A percentile compares a stretch with the other conserved stretches of the same genome.
Conservation (phyloP, 2,113 vertebrate species). For the Gobio gobio region DNA sequence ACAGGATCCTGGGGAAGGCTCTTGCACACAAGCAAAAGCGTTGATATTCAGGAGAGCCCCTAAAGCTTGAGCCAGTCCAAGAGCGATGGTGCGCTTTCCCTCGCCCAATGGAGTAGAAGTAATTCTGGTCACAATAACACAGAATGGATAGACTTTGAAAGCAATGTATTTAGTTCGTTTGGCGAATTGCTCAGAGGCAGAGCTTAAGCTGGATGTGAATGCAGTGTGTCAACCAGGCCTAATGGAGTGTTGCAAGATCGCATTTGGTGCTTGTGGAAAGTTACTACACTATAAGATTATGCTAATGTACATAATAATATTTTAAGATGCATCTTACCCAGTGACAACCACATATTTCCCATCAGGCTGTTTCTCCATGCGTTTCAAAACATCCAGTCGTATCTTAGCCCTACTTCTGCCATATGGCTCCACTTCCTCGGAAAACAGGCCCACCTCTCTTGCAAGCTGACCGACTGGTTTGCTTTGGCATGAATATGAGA, state of each 20-base stretch:
- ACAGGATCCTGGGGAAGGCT: slow-evolving; percentile 83
- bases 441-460: slow-evolving; percentile 79
- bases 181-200: background rate
- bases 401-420: slow-evolving; percentile 83
- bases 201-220: background rate
- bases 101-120: slow-evolving; percentile 84
- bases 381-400: slow-evolving; percentile 74
- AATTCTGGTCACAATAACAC: slow-evolving; percentile 71
- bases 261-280: background rate
- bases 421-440: slow-evolving; percentile 80
- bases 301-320: background rate
- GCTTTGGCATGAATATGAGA: slow-evolving; percentile 76
- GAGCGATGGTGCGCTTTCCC: slow-evolving; percentile 83
- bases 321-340: slow-evolving; percentile 72
- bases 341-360: slow-evolving; percentile 88
- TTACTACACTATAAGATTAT: background rate
- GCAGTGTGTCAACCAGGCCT: background rate
- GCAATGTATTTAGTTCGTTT: background rate
- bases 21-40: slow-evolving; percentile 84
- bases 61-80: slow-evolving; percentile 83
- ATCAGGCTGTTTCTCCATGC: slow-evolving; percentile 78
- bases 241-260: background rate
- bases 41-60: slow-evolving; percentile 82
- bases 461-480: slow-evolving; percentile 80
- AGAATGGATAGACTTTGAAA: background rate